Evolutionary conservation across 2,113 vertebrate genomes (phyloP).

Genomic region (Seriola rivoliana): DNA sequence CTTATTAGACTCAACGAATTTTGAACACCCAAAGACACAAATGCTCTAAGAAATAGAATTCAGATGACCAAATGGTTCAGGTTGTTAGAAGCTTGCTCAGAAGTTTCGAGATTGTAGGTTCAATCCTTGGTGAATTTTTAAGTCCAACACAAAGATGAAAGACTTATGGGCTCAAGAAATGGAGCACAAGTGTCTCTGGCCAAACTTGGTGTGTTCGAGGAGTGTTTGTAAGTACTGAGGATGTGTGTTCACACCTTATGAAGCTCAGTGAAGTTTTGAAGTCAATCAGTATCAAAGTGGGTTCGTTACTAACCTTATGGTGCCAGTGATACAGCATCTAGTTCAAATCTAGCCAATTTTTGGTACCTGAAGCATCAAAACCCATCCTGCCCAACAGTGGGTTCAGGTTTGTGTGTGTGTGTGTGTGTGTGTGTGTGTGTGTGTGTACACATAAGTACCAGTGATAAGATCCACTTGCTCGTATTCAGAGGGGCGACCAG

Average conservation of each 20-base stretch:
- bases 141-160: constrained; percentile 4
- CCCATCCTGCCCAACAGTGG: not conserved
- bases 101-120: not conserved
- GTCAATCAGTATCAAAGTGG: not conserved
- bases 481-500: constrained; percentile 60
- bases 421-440: constrained; percentile 16
- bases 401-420: constrained; percentile 1
- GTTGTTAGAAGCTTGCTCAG: not conserved
- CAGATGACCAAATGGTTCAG: not conserved
- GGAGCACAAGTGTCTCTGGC: too few species aligned
- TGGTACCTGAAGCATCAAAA: not conserved
- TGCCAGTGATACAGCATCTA: not conserved
- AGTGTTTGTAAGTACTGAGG: not conserved
- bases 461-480: constrained; percentile 72
- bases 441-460: constrained; percentile 27
- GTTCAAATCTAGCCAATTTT: not conserved
- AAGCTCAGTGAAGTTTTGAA: not conserved
- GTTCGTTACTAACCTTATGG: not conserved
- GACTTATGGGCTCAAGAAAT: not conserved
- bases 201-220: not conserved
- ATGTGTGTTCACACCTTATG: not conserved
- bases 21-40: not conserved
- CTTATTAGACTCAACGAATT: not conserved
- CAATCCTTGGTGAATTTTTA: not conserved
- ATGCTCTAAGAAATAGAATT: not conserved